A percentile compares a stretch with the other conserved stretches of the same genome.
Conservation (phyloP, 2,888 invertebrate species). For the Drosophila barbarae region DNA sequence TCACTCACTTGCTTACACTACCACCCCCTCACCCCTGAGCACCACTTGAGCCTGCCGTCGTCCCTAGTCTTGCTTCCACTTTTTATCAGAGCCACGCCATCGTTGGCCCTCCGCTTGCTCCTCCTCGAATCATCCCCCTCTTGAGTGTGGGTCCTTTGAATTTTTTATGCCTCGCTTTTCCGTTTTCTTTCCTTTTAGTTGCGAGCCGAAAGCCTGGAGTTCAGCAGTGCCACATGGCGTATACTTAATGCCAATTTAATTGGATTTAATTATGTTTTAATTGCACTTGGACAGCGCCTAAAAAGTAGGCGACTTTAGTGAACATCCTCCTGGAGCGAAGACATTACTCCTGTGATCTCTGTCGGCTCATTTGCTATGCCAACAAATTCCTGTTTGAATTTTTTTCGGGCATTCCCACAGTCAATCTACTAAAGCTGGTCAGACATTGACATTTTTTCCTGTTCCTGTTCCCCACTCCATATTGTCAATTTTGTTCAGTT, state of each 20-base stretch:
- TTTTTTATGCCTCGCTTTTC: slow-evolving; percentile 51
- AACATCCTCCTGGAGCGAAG: background rate
- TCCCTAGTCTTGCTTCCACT: slow-evolving; percentile 11
- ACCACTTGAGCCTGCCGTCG: slow-evolving; percentile 14
- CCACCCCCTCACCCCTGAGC: slow-evolving; percentile 9
- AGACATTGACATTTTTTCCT: slow-evolving; percentile 59
- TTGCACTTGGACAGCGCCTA: slow-evolving; percentile 32
- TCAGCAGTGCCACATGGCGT: slow-evolving; percentile 40
- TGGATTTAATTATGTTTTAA: slow-evolving; percentile 66
- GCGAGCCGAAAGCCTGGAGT: slow-evolving; percentile 44
- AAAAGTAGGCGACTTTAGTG: background rate
- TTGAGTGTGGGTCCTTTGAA: slow-evolving; percentile 31
- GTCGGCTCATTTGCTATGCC: slow-evolving; percentile 12
- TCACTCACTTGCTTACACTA: slow-evolving; percentile 24
- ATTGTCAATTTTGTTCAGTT: slow-evolving; percentile 17
- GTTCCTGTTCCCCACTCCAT: background rate
- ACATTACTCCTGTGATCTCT: background rate
- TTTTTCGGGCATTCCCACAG: background rate
- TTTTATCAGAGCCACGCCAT: slow-evolving; percentile 25
- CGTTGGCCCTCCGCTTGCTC: slow-evolving; percentile 11
- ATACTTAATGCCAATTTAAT: slow-evolving; percentile 61
- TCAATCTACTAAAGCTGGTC: slow-evolving; percentile 40
- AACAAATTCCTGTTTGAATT: slow-evolving; percentile 4
- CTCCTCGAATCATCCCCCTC: slow-evolving; percentile 20
- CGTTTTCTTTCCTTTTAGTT: slow-evolving; percentile 14